Conservation (phyloP, 2,888 invertebrate species). For the Oligia fasciuncula region DNA sequence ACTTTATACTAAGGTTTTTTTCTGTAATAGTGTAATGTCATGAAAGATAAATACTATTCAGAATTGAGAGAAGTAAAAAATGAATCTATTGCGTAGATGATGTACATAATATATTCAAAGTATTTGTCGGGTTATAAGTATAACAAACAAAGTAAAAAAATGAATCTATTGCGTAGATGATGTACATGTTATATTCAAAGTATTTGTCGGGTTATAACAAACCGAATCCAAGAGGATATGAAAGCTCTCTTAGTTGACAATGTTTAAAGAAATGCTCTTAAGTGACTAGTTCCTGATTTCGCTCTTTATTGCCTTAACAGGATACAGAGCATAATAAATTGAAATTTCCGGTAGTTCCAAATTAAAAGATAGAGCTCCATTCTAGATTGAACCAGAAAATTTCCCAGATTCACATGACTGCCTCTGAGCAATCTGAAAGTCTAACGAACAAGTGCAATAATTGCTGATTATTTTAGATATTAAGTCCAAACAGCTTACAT, state of each 20-base stretch:
- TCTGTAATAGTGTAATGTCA: conserved; percentile 45
- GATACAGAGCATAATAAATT: conserved; percentile 80
- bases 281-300: conserved; percentile 82
- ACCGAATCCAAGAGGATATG: neutral
- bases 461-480: conserved; percentile 50
- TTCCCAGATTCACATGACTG: conserved; percentile 48
- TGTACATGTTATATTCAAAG: too few species aligned
- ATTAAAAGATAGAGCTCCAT: conserved; percentile 65
- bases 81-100: conserved; percentile 22
- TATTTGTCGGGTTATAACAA: neutral
- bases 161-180: conserved; percentile 22
- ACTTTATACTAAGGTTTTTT: conserved; percentile 22
- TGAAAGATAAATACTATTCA: conserved; percentile 44
- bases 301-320: conserved; percentile 80
- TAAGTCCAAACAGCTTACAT: conserved; percentile 41
- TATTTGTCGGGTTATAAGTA: neutral
- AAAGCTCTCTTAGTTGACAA: conserved; percentile 26
- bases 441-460: conserved; percentile 45
- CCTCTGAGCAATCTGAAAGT: conserved; percentile 58
- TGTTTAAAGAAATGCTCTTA: conserved; percentile 70
- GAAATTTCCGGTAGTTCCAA: conserved; percentile 82
- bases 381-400: conserved; percentile 47
- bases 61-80: conserved; percentile 43
- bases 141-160: conserved; percentile 33
- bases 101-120: too few species aligned